These are phyloP conservation scores for Molanna angustata DNA, from an alignment of 2,888 invertebrate species.

Conservation along the genomic window DNA sequence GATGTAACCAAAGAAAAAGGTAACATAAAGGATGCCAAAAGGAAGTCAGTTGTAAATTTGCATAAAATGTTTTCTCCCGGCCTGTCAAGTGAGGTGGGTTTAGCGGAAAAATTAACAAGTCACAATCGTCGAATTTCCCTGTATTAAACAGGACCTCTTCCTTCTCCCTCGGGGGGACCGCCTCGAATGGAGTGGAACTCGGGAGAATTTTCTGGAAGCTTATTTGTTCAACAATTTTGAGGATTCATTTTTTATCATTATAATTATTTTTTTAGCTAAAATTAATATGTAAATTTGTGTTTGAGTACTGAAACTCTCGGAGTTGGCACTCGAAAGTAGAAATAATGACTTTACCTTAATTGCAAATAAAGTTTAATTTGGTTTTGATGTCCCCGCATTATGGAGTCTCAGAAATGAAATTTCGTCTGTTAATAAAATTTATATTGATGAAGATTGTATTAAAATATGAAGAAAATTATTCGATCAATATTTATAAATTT, in stretches of 20 bases:
- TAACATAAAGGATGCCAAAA: too few species aligned
- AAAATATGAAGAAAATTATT: too few species aligned
- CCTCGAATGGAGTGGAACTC: slow-evolving; percentile 1
- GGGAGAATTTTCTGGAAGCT: slow-evolving; percentile 10
- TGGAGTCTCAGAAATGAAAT: neutral
- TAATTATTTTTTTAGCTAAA: neutral
- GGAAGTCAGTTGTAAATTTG: too few species aligned
- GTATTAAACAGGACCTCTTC: slow-evolving; percentile 16
- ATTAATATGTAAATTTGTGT: slow-evolving; percentile 13
- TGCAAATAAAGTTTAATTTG: neutral
- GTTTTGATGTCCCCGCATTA: neutral
- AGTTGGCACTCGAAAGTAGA: slow-evolving; percentile 1
- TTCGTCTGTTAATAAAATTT: too few species aligned
- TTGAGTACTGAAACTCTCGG: neutral
- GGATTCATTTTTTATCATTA: slow-evolving; percentile 2
- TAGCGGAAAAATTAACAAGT: slow-evolving; percentile 50
- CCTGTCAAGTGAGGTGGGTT: too few species aligned
- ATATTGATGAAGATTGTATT: too few species aligned
- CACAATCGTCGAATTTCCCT: slow-evolving; percentile 51
- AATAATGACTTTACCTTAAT: slow-evolving; percentile 7
- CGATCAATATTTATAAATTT: too few species aligned
- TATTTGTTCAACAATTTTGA: slow-evolving; percentile 7
- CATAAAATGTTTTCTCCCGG: too few species aligned
- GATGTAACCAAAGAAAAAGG: too few species aligned
- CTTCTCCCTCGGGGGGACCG: neutral